A percentile compares a stretch with the other conserved stretches of the same genome.
These are phyloP conservation scores for Trissolcus basalis DNA, from an alignment of 1,140 invertebrate species.

Conservation along the genomic window DNA sequence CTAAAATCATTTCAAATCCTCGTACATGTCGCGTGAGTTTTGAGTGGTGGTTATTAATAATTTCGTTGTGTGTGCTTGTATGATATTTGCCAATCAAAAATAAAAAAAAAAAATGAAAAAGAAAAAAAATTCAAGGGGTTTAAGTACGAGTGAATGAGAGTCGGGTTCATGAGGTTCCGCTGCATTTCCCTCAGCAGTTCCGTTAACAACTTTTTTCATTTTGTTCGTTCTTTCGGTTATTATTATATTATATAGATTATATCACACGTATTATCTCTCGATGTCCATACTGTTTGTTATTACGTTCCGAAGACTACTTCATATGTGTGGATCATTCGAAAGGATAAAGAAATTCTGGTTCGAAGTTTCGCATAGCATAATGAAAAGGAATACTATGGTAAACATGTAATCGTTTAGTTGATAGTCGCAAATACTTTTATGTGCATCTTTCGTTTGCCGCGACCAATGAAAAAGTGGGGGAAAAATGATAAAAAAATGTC, in stretches of 20 bases:
- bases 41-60: slow-evolving; percentile 27
- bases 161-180: slow-evolving; percentile 14
- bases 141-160: slow-evolving; percentile 38
- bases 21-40: slow-evolving; percentile 28
- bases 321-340: slow-evolving; percentile 36
- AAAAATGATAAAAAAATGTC: slow-evolving; percentile 14
- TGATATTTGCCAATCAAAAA: slow-evolving; percentile 62
- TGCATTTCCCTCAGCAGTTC: slow-evolving; percentile 36
- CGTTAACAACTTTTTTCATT: slow-evolving; percentile 4
- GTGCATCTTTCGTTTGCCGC: slow-evolving; percentile 36
- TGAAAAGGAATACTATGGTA: slow-evolving; percentile 63
- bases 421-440: slow-evolving; percentile 58
- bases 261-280: slow-evolving; percentile 33
- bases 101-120: neutral
- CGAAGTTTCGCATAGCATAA: slow-evolving; percentile 42
- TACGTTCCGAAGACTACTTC: slow-evolving; percentile 34
- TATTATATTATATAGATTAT: slow-evolving; percentile 22
- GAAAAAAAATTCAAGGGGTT: neutral
- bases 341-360: slow-evolving; percentile 17
- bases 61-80: slow-evolving; percentile 40
- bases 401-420: slow-evolving; percentile 70
- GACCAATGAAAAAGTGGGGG: slow-evolving; percentile 9
- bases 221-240: slow-evolving; percentile 6
- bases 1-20: slow-evolving; percentile 15
- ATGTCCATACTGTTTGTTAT: slow-evolving; percentile 45